Evolutionary conservation across 2,888 invertebrate species (phyloP).

Genomic region (Crocallis elinguaria): DNA sequence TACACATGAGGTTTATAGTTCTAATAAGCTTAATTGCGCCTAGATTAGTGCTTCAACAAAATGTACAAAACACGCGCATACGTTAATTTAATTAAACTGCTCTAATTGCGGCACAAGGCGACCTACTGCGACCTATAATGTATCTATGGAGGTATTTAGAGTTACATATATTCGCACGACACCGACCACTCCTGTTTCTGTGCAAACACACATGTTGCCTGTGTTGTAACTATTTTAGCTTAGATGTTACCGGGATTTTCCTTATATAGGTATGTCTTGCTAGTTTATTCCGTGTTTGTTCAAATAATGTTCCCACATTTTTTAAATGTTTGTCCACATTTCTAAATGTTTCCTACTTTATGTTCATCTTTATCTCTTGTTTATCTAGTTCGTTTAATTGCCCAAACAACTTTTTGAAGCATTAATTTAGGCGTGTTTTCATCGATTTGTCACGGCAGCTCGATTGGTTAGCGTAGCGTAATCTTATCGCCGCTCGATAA

Average conservation of each 20-base stretch:
- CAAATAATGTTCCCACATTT: too few relatives aligned
- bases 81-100: constrained; percentile 64
- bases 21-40: constrained; percentile 23
- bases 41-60: constrained; percentile 35
- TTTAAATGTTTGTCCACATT: too few relatives aligned
- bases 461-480: constrained; percentile 65
- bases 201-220: constrained; percentile 55
- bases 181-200: constrained; percentile 60
- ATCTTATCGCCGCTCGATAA: constrained; percentile 80
- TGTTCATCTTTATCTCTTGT: background rate
- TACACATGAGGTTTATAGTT: background rate
- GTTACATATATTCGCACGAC: constrained; percentile 57
- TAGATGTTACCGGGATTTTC: constrained; percentile 31
- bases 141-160: constrained; percentile 34
- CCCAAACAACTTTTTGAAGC: constrained; percentile 22
- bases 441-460: constrained; percentile 50
- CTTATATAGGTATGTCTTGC: constrained; percentile 7
- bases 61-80: constrained; percentile 48
- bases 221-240: constrained; percentile 36
- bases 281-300: background rate
- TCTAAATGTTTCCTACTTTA: background rate
- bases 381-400: constrained; percentile 29
- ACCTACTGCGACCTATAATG: constrained; percentile 40
- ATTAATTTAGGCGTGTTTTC: constrained; percentile 39
- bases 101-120: constrained; percentile 17